These are phyloP conservation scores for Trachemys scripta DNA, from an alignment of 2,113 vertebrate genomes.

Conservation along the genomic window DNA sequence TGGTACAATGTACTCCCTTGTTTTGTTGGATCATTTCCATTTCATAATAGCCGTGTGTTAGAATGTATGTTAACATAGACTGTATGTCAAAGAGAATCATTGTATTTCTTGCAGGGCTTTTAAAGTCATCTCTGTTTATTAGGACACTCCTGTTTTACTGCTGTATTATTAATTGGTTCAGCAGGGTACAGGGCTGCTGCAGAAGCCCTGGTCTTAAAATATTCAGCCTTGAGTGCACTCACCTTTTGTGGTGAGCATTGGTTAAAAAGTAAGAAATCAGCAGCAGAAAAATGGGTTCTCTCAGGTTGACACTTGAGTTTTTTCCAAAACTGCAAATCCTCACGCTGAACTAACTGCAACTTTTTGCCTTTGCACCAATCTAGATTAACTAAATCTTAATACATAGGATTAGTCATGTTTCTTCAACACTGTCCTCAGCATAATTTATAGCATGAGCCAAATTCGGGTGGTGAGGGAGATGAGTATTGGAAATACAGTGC, in stretches of 20 bases:
- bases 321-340: neutral
- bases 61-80: neutral
- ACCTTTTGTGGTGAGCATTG: accelerated
- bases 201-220: neutral
- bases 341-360: accelerated
- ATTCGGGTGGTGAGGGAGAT: accelerated
- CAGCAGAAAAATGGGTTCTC: neutral
- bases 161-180: neutral
- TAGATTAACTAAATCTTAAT: neutral
- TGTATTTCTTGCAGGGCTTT: neutral
- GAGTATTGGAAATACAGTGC: accelerated
- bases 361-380: neutral
- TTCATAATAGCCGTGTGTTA: neutral
- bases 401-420: accelerated
- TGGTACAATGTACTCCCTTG: neutral
- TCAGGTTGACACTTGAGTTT: neutral
- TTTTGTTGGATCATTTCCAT: neutral
- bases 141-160: neutral
- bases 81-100: neutral
- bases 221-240: neutral
- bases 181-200: neutral
- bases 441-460: neutral
- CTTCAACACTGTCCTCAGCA: neutral
- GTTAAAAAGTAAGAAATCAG: neutral
- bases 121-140: accelerated